Evolutionary conservation across 2,888 invertebrate genomes (phyloP).

Genomic region (Vanessa cardui): DNA sequence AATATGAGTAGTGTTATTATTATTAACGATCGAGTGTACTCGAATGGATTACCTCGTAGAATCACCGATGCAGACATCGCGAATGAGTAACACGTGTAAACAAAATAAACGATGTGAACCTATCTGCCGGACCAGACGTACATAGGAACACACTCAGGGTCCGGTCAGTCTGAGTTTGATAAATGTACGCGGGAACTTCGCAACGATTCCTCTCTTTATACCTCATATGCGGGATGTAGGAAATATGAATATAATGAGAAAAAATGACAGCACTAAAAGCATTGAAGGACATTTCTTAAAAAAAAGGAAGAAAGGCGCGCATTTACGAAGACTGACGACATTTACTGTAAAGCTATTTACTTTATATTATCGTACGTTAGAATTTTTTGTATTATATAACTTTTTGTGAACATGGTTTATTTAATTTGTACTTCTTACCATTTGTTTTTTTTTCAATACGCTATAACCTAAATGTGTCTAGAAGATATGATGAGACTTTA

Average conservation of each 20-base stretch:
- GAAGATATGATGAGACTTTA: no score
- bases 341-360: not conserved
- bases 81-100: conserved; percentile 59
- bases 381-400: not conserved
- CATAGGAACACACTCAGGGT: conserved; percentile 76
- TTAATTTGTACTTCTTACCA: no score
- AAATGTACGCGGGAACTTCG: conserved; percentile 64
- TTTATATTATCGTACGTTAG: not conserved
- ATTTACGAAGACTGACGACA: not conserved
- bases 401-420: no score
- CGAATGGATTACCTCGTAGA: conserved; percentile 46
- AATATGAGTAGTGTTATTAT: conserved; percentile 16
- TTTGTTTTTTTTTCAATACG: no score
- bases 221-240: conserved; percentile 48
- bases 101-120: conserved; percentile 60
- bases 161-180: conserved; percentile 68
- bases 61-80: conserved; percentile 51
- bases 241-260: conserved; percentile 72
- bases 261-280: conserved; percentile 57
- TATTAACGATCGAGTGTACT: conserved; percentile 37
- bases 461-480: no score
- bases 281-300: conserved; percentile 40
- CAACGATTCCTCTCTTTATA: conserved; percentile 65
- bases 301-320: not conserved
- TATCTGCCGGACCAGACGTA: conserved; percentile 54